Evolutionary conservation across 2,888 invertebrate species (phyloP), one percentile per base, ranked within the genome.

Genomic region (Eupelmus urozonus): DNA sequence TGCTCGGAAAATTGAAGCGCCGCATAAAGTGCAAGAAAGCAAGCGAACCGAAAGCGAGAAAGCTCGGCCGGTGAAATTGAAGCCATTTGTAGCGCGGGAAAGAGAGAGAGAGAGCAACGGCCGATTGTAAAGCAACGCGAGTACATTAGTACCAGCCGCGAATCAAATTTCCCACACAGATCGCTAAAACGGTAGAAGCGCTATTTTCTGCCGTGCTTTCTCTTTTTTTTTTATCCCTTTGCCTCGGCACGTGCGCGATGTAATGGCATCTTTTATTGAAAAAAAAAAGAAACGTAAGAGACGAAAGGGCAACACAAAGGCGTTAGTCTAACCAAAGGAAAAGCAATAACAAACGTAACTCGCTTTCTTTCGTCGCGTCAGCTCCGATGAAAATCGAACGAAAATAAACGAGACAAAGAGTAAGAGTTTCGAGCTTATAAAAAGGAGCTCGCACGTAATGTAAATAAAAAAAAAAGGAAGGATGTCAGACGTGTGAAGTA

Each of bases 161-260:
- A 72, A 72, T 72, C 71, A 53, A 72, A 72, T 72, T 72, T 72
- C 62, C 53, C 23, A 4, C 7, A 18, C 29, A 53, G 62, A 62
- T 59, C 59, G 20, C 34, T 55, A 25, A 59, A 70, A 59, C 57
- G 57, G 27, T n/a, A 27, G 25, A 34, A 23, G 71, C 16, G 42
- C 42, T 70, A 70, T 70, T 70, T 70, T 70, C 45, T 18, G 9
- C 55, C 25, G n/a, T 34, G 42, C 16, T 57, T 49, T 57, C 25
- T 29, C 49, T 25, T 53, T 70, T 55, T 66, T 53, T 66, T 51
- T 18, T n/a, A n/a, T 34, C 13, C 20, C 23, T 53, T 20, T 40
- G 9, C n/a, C n/a, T 4, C 16, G 45, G 29, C 45, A 34, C 34
- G 45, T 45, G 69, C 57, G 25, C 45, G 45, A 55, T 27, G 25